These are phyloP conservation scores for Tetramorium bicarinatum DNA, from an alignment of 2,888 invertebrate genomes.

Conservation along the genomic window DNA sequence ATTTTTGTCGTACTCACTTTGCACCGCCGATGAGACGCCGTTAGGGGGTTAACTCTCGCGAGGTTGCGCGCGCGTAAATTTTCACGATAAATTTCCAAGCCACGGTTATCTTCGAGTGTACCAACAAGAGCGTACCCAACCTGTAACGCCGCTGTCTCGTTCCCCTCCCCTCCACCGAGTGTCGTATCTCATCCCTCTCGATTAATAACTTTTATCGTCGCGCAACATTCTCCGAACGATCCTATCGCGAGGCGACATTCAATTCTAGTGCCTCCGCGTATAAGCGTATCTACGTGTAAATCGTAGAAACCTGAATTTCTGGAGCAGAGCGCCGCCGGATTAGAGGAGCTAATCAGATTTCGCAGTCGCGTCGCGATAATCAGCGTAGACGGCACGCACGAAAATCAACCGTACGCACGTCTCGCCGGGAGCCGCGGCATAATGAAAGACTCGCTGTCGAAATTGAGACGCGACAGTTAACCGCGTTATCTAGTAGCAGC, in stretches of 20 bases:
- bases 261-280: not conserved
- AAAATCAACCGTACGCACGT: constrained; percentile 9
- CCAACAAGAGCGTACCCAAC: not conserved
- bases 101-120: constrained; percentile 31
- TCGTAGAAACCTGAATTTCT: not conserved
- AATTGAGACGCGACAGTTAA: constrained; percentile 78
- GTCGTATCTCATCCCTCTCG: constrained; percentile 10
- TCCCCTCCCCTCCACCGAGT: not conserved
- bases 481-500: constrained; percentile 73
- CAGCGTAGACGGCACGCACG: not conserved
- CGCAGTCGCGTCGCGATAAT: constrained; percentile 15
- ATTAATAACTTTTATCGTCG: constrained; percentile 37
- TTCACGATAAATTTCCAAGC: constrained; percentile 46
- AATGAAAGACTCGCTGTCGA: constrained; percentile 63
- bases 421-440: not conserved
- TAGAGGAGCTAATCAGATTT: not conserved
- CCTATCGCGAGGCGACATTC: constrained; percentile 1
- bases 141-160: not conserved
- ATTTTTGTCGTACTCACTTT: constrained; percentile 62
- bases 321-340: too few relatives aligned
- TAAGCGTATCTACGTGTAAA: not conserved
- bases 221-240: constrained; percentile 12
- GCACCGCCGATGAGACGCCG: constrained; percentile 54
- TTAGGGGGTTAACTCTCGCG: constrained; percentile 20
- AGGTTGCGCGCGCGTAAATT: constrained; percentile 51